Percentiles rank a stretch among this genome's conserved stretches.
Evolutionary conservation across 2,113 vertebrate species (phyloP).

Genomic region (Prietella phreatophila): DNA sequence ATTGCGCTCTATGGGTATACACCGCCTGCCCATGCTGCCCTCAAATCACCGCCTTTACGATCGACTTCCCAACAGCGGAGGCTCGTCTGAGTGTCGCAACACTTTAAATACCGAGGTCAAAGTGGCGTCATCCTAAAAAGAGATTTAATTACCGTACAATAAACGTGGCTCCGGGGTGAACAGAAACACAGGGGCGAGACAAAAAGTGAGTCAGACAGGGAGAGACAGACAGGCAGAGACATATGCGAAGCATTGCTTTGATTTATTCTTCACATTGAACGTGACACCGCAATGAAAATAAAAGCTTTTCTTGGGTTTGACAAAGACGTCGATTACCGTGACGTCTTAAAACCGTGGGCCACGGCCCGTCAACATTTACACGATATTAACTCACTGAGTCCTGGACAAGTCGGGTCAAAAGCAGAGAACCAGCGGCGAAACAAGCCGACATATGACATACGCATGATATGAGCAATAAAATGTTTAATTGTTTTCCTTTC

Average conservation of each 20-base stretch:
- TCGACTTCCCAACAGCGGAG: not conserved
- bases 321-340: constrained; percentile 24
- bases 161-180: not conserved
- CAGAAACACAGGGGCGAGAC: not conserved
- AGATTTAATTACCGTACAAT: constrained; percentile 34
- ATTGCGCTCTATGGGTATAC: not conserved
- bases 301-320: constrained; percentile 3
- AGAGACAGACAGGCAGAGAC: not conserved
- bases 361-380: not conserved
- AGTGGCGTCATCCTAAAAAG: constrained; percentile 9
- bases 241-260: not conserved
- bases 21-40: not conserved
- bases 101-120: constrained; percentile 8
- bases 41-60: constrained; percentile 15
- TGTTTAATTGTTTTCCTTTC: not conserved
- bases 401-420: not conserved
- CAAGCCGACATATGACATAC: not conserved
- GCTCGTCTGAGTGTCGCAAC: not conserved
- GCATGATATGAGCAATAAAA: not conserved
- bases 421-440: not conserved
- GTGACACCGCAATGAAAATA: constrained; percentile 24
- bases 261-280: constrained; percentile 9
- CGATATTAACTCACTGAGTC: not conserved
- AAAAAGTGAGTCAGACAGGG: not conserved
- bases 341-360: constrained; percentile 5